Percentiles rank a stretch among this genome's conserved stretches.
Evolutionary conservation across 2,888 invertebrate genomes (phyloP).

Genomic region (Schizaphis graminum): DNA sequence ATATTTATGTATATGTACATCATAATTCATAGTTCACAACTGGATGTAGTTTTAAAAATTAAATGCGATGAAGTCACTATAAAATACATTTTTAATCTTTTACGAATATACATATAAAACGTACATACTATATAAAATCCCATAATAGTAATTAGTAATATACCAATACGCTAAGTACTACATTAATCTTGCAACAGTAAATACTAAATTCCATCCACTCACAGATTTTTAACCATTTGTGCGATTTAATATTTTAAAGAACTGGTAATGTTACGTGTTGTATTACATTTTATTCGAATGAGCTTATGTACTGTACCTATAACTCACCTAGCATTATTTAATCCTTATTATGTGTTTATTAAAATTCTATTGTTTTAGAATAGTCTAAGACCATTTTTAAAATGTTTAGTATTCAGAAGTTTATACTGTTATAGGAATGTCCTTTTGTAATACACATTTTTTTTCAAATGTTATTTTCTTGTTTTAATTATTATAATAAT

Average conservation of each 20-base stretch:
- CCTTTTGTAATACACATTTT: neutral
- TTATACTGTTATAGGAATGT: neutral
- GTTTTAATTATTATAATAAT: neutral
- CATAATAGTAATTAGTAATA: too few relatives aligned
- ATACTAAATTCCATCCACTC: too few relatives aligned
- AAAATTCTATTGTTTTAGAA: neutral
- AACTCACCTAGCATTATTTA: neutral
- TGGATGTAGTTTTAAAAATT: neutral
- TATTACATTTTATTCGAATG: neutral
- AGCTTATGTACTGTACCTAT: neutral
- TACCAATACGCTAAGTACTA: neutral
- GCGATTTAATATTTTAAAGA: neutral
- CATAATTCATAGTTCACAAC: neutral
- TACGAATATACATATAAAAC: neutral
- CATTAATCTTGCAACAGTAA: neutral
- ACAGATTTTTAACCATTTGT: neutral
- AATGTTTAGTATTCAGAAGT: neutral
- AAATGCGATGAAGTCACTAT: neutral
- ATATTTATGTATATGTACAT: neutral
- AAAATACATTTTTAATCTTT: neutral
- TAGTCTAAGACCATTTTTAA: neutral
- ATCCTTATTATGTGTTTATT: neutral
- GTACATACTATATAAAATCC: neutral
- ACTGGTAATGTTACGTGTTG: neutral
- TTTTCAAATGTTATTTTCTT: neutral